phyloP scores from a whole-genome alignment of 2,888 invertebrate species.

The Marasmarcha lunaedactyla region DNA sequence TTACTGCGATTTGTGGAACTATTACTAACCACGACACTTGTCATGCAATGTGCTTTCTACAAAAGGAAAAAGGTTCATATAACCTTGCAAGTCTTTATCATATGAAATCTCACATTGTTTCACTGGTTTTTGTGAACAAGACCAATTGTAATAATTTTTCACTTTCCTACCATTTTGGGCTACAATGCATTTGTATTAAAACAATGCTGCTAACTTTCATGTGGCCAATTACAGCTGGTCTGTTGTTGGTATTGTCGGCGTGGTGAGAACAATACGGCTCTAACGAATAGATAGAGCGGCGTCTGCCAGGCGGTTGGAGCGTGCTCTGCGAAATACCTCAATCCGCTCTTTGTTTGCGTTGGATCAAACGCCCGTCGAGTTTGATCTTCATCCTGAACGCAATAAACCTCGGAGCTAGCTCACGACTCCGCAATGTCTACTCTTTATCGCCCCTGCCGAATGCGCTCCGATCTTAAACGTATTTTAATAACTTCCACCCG shows the following conservation, averaged over 20 bases:
- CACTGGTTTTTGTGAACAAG: too few relatives aligned
- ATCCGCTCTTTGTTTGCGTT: slow-evolving; percentile 52
- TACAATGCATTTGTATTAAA: slow-evolving; percentile 15
- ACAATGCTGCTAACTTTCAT: slow-evolving; percentile 20
- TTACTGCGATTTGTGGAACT: slow-evolving; percentile 62
- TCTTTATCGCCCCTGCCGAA: slow-evolving; percentile 53
- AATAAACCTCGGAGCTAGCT: slow-evolving; percentile 58
- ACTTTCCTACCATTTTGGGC: background rate
- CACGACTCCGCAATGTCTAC: slow-evolving; percentile 58
- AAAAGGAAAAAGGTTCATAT: slow-evolving; percentile 10
- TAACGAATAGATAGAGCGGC: slow-evolving; percentile 38
- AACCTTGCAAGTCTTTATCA: slow-evolving; percentile 10
- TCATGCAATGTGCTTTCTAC: slow-evolving; percentile 41
- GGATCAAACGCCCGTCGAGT: slow-evolving; percentile 34
- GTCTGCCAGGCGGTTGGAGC: slow-evolving; percentile 27
- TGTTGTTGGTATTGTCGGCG: slow-evolving; percentile 18
- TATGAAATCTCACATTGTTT: too few relatives aligned
- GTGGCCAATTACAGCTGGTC: slow-evolving; percentile 22
- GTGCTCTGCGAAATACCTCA: slow-evolving; percentile 41
- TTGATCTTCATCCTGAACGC: slow-evolving; percentile 52
- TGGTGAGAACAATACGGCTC: slow-evolving; percentile 35
- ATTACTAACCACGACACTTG: slow-evolving; percentile 51
- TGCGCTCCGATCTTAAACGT: slow-evolving; percentile 56
- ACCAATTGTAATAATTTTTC: too few relatives aligned
- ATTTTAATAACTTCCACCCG: slow-evolving; percentile 62